Conservation (phyloP, 2,797 vertebrate species). For the Nothura maculosa region DNA sequence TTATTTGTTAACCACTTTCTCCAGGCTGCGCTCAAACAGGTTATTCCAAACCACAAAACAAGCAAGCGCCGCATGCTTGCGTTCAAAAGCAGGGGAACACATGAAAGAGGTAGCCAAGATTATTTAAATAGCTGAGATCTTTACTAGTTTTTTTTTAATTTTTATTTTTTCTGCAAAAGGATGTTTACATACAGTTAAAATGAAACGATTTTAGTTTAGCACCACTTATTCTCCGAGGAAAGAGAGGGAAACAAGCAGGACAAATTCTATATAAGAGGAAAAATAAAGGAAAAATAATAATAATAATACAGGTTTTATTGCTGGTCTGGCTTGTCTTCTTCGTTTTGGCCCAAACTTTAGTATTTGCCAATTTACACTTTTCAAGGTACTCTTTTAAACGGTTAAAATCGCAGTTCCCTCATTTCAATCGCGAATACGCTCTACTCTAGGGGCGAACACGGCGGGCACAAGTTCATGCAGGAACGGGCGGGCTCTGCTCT, state of each 20-base stretch:
- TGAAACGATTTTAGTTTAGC: constrained; percentile 35
- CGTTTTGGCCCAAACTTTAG: neutral
- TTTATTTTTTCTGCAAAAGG: constrained; percentile 63
- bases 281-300: constrained; percentile 16
- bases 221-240: constrained; percentile 29
- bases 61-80: constrained; percentile 13
- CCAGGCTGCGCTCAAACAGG: constrained; percentile 6
- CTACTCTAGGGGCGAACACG: constrained; percentile 65
- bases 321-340: neutral
- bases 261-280: constrained; percentile 36
- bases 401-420: neutral
- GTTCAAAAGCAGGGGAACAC: constrained; percentile 4
- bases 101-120: constrained; percentile 33
- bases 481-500: constrained; percentile 53
- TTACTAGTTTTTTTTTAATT: constrained; percentile 48
- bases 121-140: constrained; percentile 48
- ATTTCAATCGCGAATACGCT: constrained; percentile 14
- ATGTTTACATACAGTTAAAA: constrained; percentile 63
- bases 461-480: constrained; percentile 58
- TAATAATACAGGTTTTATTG: constrained; percentile 27
- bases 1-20: constrained; percentile 56
- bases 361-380: neutral
- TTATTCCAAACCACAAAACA: constrained; percentile 62
- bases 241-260: neutral
- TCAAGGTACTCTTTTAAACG: neutral